Conservation (phyloP, 2,888 invertebrate genomes). For the Thyatira batis region DNA sequence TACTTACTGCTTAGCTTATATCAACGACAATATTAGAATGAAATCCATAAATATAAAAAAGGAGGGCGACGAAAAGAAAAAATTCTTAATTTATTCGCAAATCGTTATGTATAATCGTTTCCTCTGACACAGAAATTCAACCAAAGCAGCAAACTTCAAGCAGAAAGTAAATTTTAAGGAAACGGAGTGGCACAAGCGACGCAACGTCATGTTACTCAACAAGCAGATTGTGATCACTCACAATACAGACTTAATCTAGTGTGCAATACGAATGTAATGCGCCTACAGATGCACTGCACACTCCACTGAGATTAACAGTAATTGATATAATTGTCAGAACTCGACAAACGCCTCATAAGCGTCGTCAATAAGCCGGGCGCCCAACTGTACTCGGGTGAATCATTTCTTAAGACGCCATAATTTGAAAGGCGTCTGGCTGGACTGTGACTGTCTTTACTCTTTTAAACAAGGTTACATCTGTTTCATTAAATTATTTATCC, state of each 20-base stretch:
- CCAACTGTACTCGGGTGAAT: conserved; percentile 47
- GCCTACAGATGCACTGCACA: conserved; percentile 40
- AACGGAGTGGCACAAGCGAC: conserved; percentile 25
- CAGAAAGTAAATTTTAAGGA: conserved; percentile 33
- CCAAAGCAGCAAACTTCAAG: conserved; percentile 1
- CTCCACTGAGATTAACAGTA: conserved; percentile 44
- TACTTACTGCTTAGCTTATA: no score
- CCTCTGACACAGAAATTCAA: conserved; percentile 1
- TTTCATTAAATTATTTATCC: conserved; percentile 24
- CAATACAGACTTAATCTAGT: conserved; percentile 28
- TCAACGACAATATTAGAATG: no score
- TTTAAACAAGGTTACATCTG: conserved; percentile 22
- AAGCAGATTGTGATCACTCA: conserved; percentile 40
- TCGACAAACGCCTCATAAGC: conserved; percentile 43
- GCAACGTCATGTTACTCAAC: conserved; percentile 43
- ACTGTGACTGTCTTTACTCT: conserved; percentile 23
- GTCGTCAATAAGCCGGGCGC: conserved; percentile 40
- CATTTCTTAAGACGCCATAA: conserved; percentile 41
- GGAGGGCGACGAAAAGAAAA: no score
- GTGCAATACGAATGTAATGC: conserved; percentile 42
- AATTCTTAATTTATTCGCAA: not conserved
- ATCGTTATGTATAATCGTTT: not conserved
- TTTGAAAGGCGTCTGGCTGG: conserved; percentile 25
- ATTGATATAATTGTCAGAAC: conserved; percentile 58
- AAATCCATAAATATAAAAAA: no score